Conservation (phyloP, 2,797 vertebrate genomes). For the Borostomias antarcticus region DNA sequence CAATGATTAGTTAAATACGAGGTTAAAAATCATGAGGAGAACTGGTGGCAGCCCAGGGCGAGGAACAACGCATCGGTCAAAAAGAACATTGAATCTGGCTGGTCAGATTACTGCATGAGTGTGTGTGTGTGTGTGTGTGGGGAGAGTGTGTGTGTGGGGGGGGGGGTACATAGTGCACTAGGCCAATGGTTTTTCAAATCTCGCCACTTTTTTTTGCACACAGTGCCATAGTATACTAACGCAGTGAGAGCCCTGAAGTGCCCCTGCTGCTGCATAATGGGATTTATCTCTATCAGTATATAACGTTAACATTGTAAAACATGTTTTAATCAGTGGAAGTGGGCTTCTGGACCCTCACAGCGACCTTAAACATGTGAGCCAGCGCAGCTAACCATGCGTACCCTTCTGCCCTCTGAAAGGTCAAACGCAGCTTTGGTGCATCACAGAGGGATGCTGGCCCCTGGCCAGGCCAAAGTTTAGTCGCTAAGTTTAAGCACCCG, state of each 20-base stretch:
- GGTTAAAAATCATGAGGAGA: conserved; percentile 54
- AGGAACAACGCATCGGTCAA: conserved; percentile 46
- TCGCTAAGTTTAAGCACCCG: conserved; percentile 50
- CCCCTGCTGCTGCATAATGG: not conserved
- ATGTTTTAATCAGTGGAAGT: conserved; percentile 1
- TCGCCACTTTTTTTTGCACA: not conserved
- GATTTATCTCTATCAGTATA: not conserved
- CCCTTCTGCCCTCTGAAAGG: conserved; percentile 49
- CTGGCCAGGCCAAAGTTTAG: conserved; percentile 43
- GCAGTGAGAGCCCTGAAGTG: not conserved
- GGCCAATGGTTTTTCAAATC: not conserved
- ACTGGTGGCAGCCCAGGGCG: conserved; percentile 34
- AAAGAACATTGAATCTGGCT: conserved; percentile 11
- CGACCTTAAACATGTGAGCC: not conserved
- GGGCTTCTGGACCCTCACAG: not conserved
- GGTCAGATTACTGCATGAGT: not conserved
- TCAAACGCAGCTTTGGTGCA: conserved; percentile 51
- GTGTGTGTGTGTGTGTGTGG: not conserved
- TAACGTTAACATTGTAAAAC: not conserved
- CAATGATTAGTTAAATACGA: conserved; percentile 37
- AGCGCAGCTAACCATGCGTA: conserved; percentile 34
- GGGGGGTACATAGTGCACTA: too few species aligned
- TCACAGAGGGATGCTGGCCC: conserved; percentile 40
- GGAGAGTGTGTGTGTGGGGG: not conserved
- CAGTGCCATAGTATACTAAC: not conserved